Evolutionary conservation across 2,113 vertebrate species (phyloP).

Genomic region (Gila orcuttii): DNA sequence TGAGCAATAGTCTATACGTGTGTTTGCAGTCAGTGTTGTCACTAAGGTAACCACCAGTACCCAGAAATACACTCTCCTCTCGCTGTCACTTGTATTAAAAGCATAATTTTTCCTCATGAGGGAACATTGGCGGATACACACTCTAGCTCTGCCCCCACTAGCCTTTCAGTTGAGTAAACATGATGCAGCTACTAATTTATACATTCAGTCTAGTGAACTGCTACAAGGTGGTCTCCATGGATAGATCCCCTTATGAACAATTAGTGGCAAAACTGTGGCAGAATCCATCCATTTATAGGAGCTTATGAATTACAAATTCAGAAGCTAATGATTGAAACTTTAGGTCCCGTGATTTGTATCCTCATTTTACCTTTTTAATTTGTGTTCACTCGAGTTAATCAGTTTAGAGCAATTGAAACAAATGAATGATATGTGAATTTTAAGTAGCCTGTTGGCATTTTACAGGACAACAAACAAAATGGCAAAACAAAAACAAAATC

Average conservation of each 20-base stretch:
- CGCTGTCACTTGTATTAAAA: slow-evolving; percentile 67
- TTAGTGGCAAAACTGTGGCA: slow-evolving; percentile 28
- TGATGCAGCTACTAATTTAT: slow-evolving; percentile 61
- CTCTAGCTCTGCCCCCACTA: slow-evolving; percentile 57
- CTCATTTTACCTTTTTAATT: background rate
- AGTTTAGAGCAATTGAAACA: background rate
- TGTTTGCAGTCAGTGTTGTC: slow-evolving; percentile 74
- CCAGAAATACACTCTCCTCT: slow-evolving; percentile 69
- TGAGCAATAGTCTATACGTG: slow-evolving; percentile 60
- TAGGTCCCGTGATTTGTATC: background rate
- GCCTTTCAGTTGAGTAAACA: slow-evolving; percentile 65
- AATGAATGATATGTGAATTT: background rate
- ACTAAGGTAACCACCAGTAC: slow-evolving; percentile 73
- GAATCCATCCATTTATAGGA: slow-evolving; percentile 22
- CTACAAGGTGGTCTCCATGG: slow-evolving; percentile 29
- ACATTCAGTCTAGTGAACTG: slow-evolving; percentile 50
- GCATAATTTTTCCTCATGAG: slow-evolving; percentile 58
- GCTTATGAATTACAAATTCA: slow-evolving; percentile 32
- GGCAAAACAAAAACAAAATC: background rate
- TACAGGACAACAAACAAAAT: background rate
- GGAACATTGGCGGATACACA: slow-evolving; percentile 26
- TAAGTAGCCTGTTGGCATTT: background rate
- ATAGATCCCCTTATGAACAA: slow-evolving; percentile 33
- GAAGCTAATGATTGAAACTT: slow-evolving; percentile 5
- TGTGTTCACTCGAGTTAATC: background rate